Percentiles rank a stretch among this genome's conserved stretches.
Evolutionary conservation across 1,140 invertebrate genomes (phyloP).

Genomic region (Maniola jurtina): DNA sequence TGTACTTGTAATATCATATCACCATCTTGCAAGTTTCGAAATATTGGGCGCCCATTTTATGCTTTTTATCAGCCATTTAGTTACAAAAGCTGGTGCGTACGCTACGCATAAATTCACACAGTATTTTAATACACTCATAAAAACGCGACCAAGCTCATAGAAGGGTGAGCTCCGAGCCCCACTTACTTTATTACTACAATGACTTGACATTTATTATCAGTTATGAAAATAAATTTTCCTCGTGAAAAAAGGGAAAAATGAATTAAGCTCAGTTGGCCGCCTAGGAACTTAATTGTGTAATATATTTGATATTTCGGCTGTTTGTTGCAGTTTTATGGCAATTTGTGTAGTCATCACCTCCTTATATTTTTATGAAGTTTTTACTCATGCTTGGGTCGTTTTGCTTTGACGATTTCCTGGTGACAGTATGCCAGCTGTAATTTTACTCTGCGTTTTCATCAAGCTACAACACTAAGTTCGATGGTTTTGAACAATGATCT

Average conservation of each 20-base stretch:
- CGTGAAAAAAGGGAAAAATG: slow-evolving; percentile 61
- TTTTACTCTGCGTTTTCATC: no score
- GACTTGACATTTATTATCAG: slow-evolving; percentile 70
- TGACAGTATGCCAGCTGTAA: no score
- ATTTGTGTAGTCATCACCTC: slow-evolving; percentile 19
- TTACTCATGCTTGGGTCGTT: not conserved
- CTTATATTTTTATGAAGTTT: not conserved
- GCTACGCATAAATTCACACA: slow-evolving; percentile 15
- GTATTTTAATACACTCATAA: slow-evolving; percentile 21
- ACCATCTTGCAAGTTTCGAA: no score
- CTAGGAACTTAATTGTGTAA: slow-evolving; percentile 50
- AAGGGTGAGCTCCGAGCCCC: slow-evolving; percentile 33
- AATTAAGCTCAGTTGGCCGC: slow-evolving; percentile 49
- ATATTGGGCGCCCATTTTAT: no score
- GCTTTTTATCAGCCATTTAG: no score
- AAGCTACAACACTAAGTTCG: no score
- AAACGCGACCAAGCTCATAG: slow-evolving; percentile 22
- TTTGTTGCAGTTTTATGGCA: slow-evolving; percentile 52
- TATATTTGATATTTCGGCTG: slow-evolving; percentile 43
- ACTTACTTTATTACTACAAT: slow-evolving; percentile 63
- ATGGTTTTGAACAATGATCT: no score
- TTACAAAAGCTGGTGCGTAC: not conserved
- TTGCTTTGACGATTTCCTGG: not conserved
- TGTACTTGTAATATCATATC: no score
- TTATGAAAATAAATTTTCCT: slow-evolving; percentile 67